Evolutionary conservation across 2,797 vertebrate species (phyloP), one percentile per base, ranked within the genome.

Genomic region (Cynodonichthys magdalenae): DNA sequence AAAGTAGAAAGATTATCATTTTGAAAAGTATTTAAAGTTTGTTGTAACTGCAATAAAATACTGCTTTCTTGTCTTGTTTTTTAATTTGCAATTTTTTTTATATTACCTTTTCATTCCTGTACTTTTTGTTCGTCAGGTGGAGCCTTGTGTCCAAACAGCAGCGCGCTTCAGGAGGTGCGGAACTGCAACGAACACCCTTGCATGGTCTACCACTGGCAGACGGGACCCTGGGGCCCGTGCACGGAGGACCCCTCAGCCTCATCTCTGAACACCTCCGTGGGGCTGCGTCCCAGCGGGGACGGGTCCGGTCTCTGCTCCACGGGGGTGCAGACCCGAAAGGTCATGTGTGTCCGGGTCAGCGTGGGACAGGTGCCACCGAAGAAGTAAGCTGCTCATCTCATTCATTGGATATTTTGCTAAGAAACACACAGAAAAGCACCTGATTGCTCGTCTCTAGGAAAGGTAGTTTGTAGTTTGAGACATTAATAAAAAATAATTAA

Each of bases 321-420:
- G 44, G 98, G 98, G 47, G 92, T 99, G 93, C 97, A 98, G 87
- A 98, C 96, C 3, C 95, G 98, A 29, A 99, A 98, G 80, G 96
- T 98, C 87, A 99, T 99, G 90, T 99, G 98, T 36, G 95, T 99
- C 46, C 93, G 96, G 58, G 96, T 99, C 93, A 98, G 98, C 36
- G 95, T 99, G 74, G 98, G 98, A 89, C 98, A 99, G 90, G 98
- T 99, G 58, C 96, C 96, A 36, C 97, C 97, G 1, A 99, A 99
- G 91, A 99, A 99, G 97, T 98, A 95, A 95, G 90, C 1, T 14
- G 0, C 6, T 44, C n/a, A 19, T 20, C 63, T 15, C 19, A 27
- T 55, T 44, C 6, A 7, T 39, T 11, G 12, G 36, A 14, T 34
- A 34, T 34, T 34, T 34, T 34, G 31, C 31, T 34, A 34, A 34